Evolutionary conservation across 2,797 vertebrate species (phyloP), one percentile per base, ranked within the genome.

Genomic region (Kryptopterus vitreolus): DNA sequence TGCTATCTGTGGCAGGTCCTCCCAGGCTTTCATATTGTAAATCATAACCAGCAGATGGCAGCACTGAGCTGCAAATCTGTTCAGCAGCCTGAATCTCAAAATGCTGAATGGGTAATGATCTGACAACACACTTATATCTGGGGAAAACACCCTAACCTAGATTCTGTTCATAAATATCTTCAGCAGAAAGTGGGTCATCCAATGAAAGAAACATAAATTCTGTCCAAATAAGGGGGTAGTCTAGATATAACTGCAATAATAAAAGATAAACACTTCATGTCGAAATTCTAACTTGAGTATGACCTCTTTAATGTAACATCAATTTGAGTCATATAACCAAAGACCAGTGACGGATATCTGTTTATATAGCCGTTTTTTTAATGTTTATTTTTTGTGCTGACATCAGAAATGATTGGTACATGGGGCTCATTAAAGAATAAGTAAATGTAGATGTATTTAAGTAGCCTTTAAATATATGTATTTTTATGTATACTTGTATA

Each of bases 11-110:
- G n/a, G n/a, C n/a, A n/a, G n/a, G n/a, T n/a, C n/a, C n/a, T n/a
- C n/a, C n/a, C n/a, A n/a, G n/a, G n/a, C n/a, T n/a, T n/a, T n/a
- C n/a, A n/a, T n/a, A n/a, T n/a, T n/a, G n/a, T n/a, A 9, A 72
- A n/a, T 24, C 13, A 29, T 68, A 43, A 59, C 63, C 81, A 66
- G 76, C 50, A 82, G 81, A 59, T 78, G 81, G 81, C 73, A 73
- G 61, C 61, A 59, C 26, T 38, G 74, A 62, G 66, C 66, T 13
- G 77, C 58, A 59, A 33, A 80, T n/a, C n/a, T 62, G 13, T 66
- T 20, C 12, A 77, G 7, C 26, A 55, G 9, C 26, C 31, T 15
- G 11, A 73, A 38, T 7, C 33, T 31, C 15, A 52, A 38, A 59
- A 2, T 62, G 18, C 52, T 50, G 61, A 81, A 59, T 50, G 50